phyloP scores from a whole-genome alignment of 1,140 invertebrate species.

The Oreohelix idahoensis region DNA sequence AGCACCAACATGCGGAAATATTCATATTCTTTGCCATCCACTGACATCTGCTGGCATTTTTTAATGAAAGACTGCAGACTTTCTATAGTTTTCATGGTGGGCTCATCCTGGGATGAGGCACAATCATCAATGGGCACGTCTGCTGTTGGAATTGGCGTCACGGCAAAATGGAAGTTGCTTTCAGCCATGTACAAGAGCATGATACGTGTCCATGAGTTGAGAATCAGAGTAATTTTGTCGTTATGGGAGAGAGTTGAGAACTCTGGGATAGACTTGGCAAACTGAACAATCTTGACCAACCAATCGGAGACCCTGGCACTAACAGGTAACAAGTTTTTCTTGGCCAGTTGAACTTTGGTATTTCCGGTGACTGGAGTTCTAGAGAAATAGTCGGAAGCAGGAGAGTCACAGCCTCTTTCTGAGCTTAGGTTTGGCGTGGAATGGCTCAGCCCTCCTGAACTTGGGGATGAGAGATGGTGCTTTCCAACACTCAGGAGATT shows the following conservation, averaged over 20 bases:
- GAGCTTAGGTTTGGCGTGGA: constrained; percentile 24
- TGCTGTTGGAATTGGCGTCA: constrained; percentile 54
- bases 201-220: constrained; percentile 67
- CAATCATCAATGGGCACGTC: constrained; percentile 4
- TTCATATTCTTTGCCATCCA: constrained; percentile 68
- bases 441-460: background rate
- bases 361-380: constrained; percentile 42
- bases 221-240: constrained; percentile 68
- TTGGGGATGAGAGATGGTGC: background rate
- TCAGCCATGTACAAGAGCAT: constrained; percentile 70
- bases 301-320: constrained; percentile 68
- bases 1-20: constrained; percentile 68
- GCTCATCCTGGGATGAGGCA: constrained; percentile 55
- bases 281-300: constrained; percentile 69
- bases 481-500: constrained; percentile 53
- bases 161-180: constrained; percentile 70
- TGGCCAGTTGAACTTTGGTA: constrained; percentile 66
- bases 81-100: constrained; percentile 70
- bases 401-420: constrained; percentile 36
- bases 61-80: constrained; percentile 66
- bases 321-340: constrained; percentile 71
- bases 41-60: constrained; percentile 67
- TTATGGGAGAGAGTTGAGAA: constrained; percentile 64
- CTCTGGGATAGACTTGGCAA: constrained; percentile 67
- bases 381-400: constrained; percentile 25